Evolutionary conservation across 2,113 vertebrate species (phyloP).

Genomic region (Pogonocichla stellata): DNA sequence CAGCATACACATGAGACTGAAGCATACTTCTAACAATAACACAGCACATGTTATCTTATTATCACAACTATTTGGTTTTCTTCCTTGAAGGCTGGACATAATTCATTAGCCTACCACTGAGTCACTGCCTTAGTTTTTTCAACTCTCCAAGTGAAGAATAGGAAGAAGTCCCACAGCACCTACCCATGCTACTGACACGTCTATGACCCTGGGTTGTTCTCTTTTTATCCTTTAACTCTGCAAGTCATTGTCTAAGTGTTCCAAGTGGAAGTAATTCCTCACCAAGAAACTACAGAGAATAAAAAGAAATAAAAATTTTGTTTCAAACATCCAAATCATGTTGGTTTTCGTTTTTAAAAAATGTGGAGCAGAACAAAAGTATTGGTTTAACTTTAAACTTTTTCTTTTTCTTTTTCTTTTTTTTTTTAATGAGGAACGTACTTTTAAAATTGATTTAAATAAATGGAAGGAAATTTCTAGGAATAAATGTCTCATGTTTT

Average conservation of each 20-base stretch:
- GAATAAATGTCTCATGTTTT: not conserved
- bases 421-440: not conserved
- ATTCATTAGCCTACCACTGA: not conserved
- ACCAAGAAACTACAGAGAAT: not conserved
- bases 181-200: not conserved
- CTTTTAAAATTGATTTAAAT: not conserved
- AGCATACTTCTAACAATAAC: not conserved
- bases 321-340: not conserved
- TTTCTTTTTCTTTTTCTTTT: not conserved
- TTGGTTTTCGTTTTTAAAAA: not conserved
- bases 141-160: not conserved
- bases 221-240: not conserved
- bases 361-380: not conserved
- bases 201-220: not conserved
- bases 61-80: not conserved
- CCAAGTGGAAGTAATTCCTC: not conserved
- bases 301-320: not conserved
- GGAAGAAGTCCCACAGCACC: not conserved
- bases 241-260: not conserved
- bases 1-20: not conserved
- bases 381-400: not conserved
- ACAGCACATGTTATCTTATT: not conserved
- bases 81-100: conserved; percentile 38
- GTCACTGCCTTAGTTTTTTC: not conserved
- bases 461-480: not conserved